These are phyloP conservation scores for Drosophila infuscata DNA, from an alignment of 2,888 invertebrate genomes.

Conservation along the genomic window DNA sequence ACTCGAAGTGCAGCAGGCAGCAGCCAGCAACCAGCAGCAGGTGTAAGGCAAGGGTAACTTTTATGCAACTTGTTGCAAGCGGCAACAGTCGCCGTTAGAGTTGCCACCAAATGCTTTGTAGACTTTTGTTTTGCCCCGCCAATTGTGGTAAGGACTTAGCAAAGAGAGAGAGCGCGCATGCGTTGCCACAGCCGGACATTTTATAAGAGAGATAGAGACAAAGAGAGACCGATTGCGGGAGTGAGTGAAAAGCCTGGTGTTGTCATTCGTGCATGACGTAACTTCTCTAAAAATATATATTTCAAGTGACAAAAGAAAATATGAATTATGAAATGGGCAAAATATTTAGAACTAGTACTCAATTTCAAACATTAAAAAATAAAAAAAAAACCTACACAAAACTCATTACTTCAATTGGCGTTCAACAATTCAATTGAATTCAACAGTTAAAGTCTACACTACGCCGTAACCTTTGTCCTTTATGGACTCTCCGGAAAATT, in stretches of 20 bases:
- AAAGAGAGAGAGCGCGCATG: conserved; percentile 47
- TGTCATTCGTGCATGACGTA: conserved; percentile 76
- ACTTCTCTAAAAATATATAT: conserved; percentile 36
- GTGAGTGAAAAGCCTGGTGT: conserved; percentile 61
- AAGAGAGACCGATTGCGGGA: conserved; percentile 1
- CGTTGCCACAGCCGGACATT: conserved; percentile 23
- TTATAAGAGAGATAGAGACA: conserved; percentile 28
- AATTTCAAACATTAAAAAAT: not conserved
- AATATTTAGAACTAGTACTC: too few relatives aligned
- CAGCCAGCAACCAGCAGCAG: not conserved
- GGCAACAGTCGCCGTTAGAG: conserved; percentile 17
- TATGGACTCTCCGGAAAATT: not conserved
- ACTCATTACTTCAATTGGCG: not conserved
- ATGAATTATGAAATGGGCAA: conserved; percentile 1
- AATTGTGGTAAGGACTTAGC: not conserved
- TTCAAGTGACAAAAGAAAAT: not conserved
- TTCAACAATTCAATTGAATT: conserved; percentile 37
- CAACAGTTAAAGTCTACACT: conserved; percentile 80
- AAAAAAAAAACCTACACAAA: fast-evolving
- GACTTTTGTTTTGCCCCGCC: conserved; percentile 27
- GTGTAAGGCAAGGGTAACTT: conserved; percentile 11
- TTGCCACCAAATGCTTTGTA: conserved; percentile 31
- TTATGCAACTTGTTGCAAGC: conserved; percentile 74
- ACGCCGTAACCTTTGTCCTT: not conserved
- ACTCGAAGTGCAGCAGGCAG: conserved; percentile 1